These are phyloP conservation scores for Papilio xuthus DNA, from an alignment of 1,140 invertebrate genomes.

Conservation along the genomic window DNA sequence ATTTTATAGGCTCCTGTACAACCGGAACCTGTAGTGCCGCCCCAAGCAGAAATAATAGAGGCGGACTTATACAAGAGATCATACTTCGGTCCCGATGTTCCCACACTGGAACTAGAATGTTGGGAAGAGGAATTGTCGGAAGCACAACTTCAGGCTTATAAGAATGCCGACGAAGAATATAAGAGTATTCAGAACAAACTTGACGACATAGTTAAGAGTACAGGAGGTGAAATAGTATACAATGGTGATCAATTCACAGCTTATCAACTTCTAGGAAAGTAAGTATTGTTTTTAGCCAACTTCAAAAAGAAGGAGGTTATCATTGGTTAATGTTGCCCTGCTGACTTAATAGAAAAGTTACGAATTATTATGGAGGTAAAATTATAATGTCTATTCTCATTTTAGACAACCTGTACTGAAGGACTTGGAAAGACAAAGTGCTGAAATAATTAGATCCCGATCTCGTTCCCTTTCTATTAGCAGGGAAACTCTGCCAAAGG, in stretches of 20 bases:
- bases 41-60: constrained; percentile 75
- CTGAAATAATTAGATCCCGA: constrained; percentile 73
- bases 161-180: constrained; percentile 83
- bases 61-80: constrained; percentile 75
- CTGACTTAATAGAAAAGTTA: no score
- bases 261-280: constrained; percentile 82
- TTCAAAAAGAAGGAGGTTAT: no score
- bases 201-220: constrained; percentile 81
- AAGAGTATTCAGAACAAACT: constrained; percentile 83
- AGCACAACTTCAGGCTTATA: constrained; percentile 82
- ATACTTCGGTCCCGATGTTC: constrained; percentile 79
- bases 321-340: neutral
- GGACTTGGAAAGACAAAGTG: constrained; percentile 75
- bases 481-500: constrained; percentile 58
- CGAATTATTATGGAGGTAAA: neutral
- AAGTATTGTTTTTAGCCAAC: constrained; percentile 53
- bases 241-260: constrained; percentile 83
- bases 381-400: constrained; percentile 36
- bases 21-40: constrained; percentile 56
- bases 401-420: constrained; percentile 73
- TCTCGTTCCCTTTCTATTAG: constrained; percentile 73
- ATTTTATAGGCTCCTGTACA: constrained; percentile 43
- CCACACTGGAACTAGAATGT: constrained; percentile 85
- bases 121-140: constrained; percentile 86
- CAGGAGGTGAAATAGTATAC: constrained; percentile 83